Conservation (phyloP, 2,888 invertebrate species). For the Ophion ventricosus region DNA sequence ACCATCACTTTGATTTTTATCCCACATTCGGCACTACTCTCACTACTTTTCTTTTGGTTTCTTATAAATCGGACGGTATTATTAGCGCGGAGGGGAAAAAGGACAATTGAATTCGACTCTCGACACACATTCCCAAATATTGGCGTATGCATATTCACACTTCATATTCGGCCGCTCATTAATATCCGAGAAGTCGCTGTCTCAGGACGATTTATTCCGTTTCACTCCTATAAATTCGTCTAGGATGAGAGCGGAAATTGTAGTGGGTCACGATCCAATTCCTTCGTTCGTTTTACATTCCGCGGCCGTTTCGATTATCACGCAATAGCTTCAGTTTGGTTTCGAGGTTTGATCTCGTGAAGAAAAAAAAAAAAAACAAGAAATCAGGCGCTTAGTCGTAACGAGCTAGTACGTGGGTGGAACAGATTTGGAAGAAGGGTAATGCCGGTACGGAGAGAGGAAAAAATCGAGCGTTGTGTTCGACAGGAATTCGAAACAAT, state of each 20-base stretch:
- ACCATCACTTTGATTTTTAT: background rate
- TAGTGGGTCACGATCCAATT: background rate
- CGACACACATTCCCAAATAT: background rate
- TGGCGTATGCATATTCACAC: background rate
- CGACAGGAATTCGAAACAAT: conserved; percentile 60
- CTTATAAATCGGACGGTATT: background rate
- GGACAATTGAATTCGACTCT: background rate
- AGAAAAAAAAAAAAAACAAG: background rate
- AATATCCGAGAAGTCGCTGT: background rate
- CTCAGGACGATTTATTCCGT: background rate
- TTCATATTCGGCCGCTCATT: background rate
- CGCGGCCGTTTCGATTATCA: conserved; percentile 22
- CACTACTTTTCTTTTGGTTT: background rate
- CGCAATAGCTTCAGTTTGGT: conserved; percentile 28
- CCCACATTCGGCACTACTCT: background rate
- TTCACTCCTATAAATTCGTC: background rate
- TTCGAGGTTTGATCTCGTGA: conserved; percentile 17
- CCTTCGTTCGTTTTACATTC: background rate
- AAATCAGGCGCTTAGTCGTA: background rate
- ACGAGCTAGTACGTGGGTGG: conserved; percentile 13
- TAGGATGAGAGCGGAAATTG: conserved; percentile 15
- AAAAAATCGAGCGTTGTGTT: conserved; percentile 27
- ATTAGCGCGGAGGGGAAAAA: background rate
- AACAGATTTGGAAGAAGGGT: background rate
- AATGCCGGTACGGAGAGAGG: background rate